Base-by-base conservation (phyloP, 2,113 vertebrate genomes). In the Cephalopholis sonnerati region DNA sequence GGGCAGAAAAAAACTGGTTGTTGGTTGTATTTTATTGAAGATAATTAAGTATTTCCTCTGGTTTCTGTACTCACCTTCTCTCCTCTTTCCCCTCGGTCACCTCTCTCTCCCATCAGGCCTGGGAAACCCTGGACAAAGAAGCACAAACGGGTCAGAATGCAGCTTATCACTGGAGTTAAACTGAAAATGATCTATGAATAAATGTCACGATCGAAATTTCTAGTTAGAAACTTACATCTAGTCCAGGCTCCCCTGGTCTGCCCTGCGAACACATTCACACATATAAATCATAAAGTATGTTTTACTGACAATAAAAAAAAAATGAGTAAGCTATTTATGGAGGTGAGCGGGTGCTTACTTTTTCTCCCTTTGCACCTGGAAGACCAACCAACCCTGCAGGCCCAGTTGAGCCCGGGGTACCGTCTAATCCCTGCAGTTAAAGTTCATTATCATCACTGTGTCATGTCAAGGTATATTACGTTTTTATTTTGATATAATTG, bases 301-400 rank as follows among this genome's bases (percentile, higher is more conserved):
- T 61, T 25, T 20, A 75, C 39, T 41, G 15, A 39, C 59, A 11
- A 29, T n/a, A 50, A 20, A 24, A 51, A 24, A 51, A 51, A 32
- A 7, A 69, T 0, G 25, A 50, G 0, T 15, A 1, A 55, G 75
- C 8, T 8, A 24, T 57, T 54, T 41, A 54, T 54, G 7, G 3
- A 44, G 13, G 22, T 74, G 53, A 70, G 67, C 0, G 2, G 12
- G 8, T 41, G 48, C 85, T 89, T 95, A 99, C 98, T 95, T 98
- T 99, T 62, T 99, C 98, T 91, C 98, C 98, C 92, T 99, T 99
- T 66, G 96, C 95, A 63, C 98, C 98, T 12, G 98, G 97, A 61
- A 99, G 94, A 25, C 98, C 98, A 29, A 97, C 97, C 73, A 99
- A 96, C 66, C 98, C 98, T 8, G 91, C 78, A 70, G 93, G 64